Conservation (phyloP, 1,140 invertebrate species). For the Nilaparvata lugens region DNA sequence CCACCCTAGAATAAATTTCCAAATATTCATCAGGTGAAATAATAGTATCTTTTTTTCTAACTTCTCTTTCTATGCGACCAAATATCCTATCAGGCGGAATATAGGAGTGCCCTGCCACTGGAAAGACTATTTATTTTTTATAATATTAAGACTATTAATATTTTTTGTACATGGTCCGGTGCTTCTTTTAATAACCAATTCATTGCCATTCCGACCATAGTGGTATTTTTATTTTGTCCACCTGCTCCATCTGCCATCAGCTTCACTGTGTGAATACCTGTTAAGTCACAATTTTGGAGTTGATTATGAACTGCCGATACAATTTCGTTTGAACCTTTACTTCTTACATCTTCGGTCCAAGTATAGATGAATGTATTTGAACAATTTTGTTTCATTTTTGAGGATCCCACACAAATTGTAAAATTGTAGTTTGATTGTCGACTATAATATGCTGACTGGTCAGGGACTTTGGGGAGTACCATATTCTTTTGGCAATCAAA, state of each 20-base stretch:
- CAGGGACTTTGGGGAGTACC: conserved; percentile 28
- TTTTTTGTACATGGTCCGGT: conserved; percentile 18
- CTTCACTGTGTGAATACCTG: conserved; percentile 21
- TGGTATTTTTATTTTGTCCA: conserved; percentile 32
- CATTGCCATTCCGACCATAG: conserved; percentile 24
- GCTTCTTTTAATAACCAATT: conserved; percentile 25
- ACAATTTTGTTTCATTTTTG: conserved; percentile 23
- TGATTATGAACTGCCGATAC: conserved; percentile 23
- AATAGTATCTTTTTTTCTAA: conserved; percentile 26
- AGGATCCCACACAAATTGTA: conserved; percentile 29
- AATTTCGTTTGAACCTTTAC: conserved; percentile 32
- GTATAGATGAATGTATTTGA: conserved; percentile 27
- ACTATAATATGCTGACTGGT: conserved; percentile 32
- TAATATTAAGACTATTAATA: conserved; percentile 16
- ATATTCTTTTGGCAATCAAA: conserved; percentile 37
- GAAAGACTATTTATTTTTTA: conserved; percentile 15
- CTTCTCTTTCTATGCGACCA: conserved; percentile 27
- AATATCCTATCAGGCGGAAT: conserved; percentile 31
- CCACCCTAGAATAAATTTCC: conserved; percentile 17
- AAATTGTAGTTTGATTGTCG: conserved; percentile 33
- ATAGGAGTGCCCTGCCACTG: conserved; percentile 28
- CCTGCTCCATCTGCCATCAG: conserved; percentile 28
- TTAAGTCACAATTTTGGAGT: too few relatives aligned
- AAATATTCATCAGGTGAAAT: conserved; percentile 12
- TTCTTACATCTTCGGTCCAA: conserved; percentile 29